A percentile compares a stretch with the other conserved stretches of the same genome.
These are phyloP conservation scores for Stegastes partitus DNA, from an alignment of 2,113 vertebrate genomes.

Conservation along the genomic window DNA sequence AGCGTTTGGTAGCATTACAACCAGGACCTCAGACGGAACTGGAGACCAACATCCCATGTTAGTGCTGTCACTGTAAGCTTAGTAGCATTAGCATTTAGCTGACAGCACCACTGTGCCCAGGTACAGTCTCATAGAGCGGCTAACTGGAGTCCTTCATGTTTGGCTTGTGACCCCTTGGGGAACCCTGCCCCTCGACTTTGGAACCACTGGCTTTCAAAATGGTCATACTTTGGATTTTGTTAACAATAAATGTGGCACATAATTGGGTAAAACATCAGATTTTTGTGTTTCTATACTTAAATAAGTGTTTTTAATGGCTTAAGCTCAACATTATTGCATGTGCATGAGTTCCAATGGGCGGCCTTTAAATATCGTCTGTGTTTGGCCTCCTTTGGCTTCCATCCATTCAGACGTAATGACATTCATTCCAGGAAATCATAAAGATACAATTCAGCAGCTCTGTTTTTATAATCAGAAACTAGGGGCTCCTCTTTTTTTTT, in stretches of 20 bases:
- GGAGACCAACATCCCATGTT: too few species aligned
- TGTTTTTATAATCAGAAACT: slow-evolving; percentile 78
- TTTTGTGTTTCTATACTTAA: background rate
- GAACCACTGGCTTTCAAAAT: background rate
- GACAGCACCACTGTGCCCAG: too few species aligned
- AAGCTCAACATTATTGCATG: slow-evolving; percentile 11
- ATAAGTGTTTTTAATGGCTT: background rate
- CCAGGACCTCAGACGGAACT: too few species aligned
- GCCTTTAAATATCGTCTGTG: slow-evolving; percentile 23
- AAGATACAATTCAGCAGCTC: slow-evolving; percentile 64
- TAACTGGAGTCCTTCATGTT: background rate
- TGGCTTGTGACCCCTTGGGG: background rate
- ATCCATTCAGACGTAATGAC: slow-evolving; percentile 63
- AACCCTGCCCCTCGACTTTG: background rate
- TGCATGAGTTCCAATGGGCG: background rate
- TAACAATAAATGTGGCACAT: too few species aligned
- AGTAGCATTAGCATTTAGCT: too few species aligned
- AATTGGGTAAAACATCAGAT: too few species aligned
- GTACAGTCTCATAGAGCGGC: too few species aligned
- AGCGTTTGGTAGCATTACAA: too few species aligned
- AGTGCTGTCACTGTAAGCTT: too few species aligned
- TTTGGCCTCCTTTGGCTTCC: slow-evolving; percentile 53
- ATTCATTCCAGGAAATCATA: slow-evolving; percentile 77
- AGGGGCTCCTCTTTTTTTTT: slow-evolving; percentile 51
- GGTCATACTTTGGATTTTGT: too few species aligned